These are phyloP conservation scores for Adineta ricciae DNA, from an alignment of 2,888 invertebrate species.

Conservation along the genomic window DNA sequence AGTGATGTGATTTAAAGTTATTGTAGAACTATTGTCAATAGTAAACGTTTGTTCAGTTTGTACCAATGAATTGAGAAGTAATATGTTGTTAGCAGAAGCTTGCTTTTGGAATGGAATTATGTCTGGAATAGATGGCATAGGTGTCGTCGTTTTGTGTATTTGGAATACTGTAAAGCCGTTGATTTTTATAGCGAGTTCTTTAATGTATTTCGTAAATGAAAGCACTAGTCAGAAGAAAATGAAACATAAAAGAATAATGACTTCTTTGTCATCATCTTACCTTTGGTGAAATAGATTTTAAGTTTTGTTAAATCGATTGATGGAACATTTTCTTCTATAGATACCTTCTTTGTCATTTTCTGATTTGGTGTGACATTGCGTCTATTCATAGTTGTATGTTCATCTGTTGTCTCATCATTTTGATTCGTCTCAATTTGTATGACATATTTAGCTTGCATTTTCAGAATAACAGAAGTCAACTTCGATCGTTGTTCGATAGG, in stretches of 20 bases:
- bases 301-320: background rate
- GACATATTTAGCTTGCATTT: background rate
- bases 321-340: background rate
- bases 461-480: background rate
- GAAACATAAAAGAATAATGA: background rate
- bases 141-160: background rate
- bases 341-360: background rate
- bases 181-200: background rate
- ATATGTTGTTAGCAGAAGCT: background rate
- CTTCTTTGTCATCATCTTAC: background rate
- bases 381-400: background rate
- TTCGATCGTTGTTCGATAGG: background rate
- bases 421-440: background rate
- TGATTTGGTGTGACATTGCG: background rate
- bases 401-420: background rate
- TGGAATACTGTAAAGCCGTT: background rate
- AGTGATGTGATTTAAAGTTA: background rate
- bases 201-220: background rate
- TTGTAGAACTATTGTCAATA: background rate
- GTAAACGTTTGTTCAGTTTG: background rate
- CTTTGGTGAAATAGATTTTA: background rate
- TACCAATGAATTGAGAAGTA: background rate
- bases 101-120: background rate
- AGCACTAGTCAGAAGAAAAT: background rate
- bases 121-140: background rate